These are phyloP conservation scores for Odontophorus gujanensis DNA, from an alignment of 2,113 vertebrate species.

Conservation along the genomic window DNA sequence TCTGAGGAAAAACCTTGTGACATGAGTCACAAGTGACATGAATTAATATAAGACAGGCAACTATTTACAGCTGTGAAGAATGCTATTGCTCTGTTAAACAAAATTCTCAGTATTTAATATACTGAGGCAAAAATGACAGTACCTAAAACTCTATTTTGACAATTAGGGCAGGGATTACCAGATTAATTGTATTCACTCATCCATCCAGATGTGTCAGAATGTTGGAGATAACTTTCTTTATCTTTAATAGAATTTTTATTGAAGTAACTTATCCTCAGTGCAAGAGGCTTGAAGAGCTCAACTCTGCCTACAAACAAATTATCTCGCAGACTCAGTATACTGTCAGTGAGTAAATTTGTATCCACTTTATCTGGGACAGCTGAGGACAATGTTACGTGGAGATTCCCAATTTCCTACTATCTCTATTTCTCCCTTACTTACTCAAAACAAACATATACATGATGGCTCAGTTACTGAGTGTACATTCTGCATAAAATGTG, in stretches of 20 bases:
- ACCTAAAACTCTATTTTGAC: neutral
- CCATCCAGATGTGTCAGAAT: conserved; percentile 21
- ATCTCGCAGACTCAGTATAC: neutral
- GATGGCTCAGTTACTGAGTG: conserved; percentile 1
- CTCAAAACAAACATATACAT: conserved; percentile 27
- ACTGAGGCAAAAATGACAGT: neutral
- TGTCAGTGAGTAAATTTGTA: neutral
- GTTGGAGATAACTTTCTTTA: conserved; percentile 30
- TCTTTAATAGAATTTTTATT: conserved; percentile 51
- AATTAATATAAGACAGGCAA: neutral
- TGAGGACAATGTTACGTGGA: neutral
- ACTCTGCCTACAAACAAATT: neutral
- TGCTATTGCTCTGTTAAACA: conserved; percentile 3
- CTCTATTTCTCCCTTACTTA: neutral
- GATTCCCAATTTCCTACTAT: neutral
- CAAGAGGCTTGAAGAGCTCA: conserved; percentile 25
- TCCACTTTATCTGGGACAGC: neutral
- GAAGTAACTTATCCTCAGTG: conserved; percentile 31
- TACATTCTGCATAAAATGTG: neutral
- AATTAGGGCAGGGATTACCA: neutral
- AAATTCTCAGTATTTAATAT: neutral
- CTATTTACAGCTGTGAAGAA: neutral
- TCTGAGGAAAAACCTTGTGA: neutral
- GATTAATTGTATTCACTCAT: neutral
- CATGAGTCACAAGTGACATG: too few species aligned